Conservation (phyloP, 2,797 vertebrate genomes). For the Hirundo rustica region DNA sequence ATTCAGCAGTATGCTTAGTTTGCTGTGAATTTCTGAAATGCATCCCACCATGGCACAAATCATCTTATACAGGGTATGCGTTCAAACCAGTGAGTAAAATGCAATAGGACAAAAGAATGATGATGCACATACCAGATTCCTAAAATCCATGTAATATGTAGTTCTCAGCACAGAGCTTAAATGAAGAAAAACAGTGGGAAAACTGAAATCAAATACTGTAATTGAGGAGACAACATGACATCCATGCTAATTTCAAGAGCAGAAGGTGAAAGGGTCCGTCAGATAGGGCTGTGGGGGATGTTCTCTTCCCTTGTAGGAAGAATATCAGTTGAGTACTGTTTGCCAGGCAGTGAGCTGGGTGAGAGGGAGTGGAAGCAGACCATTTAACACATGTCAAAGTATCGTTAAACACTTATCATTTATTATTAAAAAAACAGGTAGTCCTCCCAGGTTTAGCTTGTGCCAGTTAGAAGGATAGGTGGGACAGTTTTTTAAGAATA, state of each 20-base stretch:
- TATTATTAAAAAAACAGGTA: neutral
- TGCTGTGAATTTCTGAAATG: slow-evolving; percentile 45
- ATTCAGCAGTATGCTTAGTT: slow-evolving; percentile 35
- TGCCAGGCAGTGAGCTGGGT: neutral
- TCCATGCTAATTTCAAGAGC: neutral
- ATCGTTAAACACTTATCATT: neutral
- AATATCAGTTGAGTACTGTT: neutral
- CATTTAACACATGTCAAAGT: neutral
- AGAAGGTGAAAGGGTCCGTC: neutral
- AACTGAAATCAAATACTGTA: neutral
- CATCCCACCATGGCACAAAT: neutral
- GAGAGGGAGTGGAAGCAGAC: neutral
- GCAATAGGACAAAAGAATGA: slow-evolving; percentile 11
- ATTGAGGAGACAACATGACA: neutral
- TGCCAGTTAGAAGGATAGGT: neutral
- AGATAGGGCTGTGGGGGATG: neutral
- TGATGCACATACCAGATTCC: neutral
- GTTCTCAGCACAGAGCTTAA: slow-evolving; percentile 1
- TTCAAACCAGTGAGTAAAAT: slow-evolving; percentile 22
- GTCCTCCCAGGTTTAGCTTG: neutral
- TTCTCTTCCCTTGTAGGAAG: neutral
- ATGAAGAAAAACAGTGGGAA: slow-evolving; percentile 8
- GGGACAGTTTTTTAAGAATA: neutral
- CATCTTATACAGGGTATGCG: neutral
- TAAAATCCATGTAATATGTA: neutral